Conservation (phyloP, 2,113 vertebrate species). For the Melanerpes aurifrons region DNA sequence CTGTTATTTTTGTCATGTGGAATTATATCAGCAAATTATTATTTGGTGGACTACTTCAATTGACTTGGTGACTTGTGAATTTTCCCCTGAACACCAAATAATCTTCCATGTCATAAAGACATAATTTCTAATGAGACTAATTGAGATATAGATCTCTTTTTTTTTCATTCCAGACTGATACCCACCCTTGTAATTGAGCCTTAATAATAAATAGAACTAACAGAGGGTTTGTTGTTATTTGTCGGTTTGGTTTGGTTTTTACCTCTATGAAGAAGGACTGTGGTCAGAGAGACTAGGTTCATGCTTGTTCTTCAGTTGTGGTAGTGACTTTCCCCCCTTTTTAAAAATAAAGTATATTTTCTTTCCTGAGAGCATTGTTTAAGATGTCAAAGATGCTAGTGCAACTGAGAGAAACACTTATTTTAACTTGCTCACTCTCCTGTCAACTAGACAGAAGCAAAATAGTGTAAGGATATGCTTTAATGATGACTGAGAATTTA, state of each 20-base stretch:
- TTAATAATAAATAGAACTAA: not conserved
- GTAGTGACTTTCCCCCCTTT: not conserved
- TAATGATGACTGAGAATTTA: not conserved
- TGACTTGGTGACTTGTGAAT: not conserved
- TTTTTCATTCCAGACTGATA: not conserved
- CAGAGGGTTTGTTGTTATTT: not conserved
- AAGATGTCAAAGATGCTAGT: not conserved
- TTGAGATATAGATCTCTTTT: not conserved
- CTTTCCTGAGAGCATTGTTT: not conserved
- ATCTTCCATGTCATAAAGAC: not conserved
- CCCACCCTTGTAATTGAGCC: not conserved
- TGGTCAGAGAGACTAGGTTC: not conserved
- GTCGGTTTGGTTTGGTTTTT: no score
- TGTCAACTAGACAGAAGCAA: not conserved
- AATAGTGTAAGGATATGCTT: not conserved
- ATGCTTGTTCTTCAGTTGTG: not conserved
- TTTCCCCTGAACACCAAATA: not conserved
- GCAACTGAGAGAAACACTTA: not conserved
- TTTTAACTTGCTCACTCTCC: not conserved
- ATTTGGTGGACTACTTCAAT: not conserved
- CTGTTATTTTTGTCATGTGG: not conserved
- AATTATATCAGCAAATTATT: not conserved
- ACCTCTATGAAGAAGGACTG: not conserved
- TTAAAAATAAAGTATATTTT: not conserved
- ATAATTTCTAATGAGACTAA: not conserved